Base-by-base conservation (phyloP, 1,140 invertebrate genomes). In the Tetragnatha versicolor region DNA sequence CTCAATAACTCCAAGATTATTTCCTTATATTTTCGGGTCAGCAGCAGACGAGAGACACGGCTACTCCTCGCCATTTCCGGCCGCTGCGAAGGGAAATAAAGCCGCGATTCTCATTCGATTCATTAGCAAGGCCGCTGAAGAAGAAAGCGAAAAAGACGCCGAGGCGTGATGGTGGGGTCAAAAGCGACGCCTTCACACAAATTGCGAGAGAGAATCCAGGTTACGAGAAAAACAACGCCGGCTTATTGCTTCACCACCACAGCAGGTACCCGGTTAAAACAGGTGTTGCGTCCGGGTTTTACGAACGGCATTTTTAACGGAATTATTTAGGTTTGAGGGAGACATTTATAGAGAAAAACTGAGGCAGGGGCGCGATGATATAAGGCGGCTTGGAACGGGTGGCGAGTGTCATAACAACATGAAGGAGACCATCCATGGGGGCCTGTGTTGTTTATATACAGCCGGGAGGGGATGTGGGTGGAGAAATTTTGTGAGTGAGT, bases 211-310 rank as follows among this genome's bases (percentile, higher is more conserved):
- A 27, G 66, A 53, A 69, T 69, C 66, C 66, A 69, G 66, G 66
- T 69, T 69, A 69, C 29, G 53, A 69, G 66, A 69, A 37, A 69
- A 58, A 58, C 35, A 58, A 33, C 20, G 35, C 39, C 39, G 17
- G 17, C 55, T 7, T 31, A 17, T 58, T 58, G n/a, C n/a, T n/a
- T n/a, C n/a, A 33, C 55, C 55, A 58, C 55, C 31, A 33, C 29
- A 58, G 35, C 31, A 58, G 55, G 14, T 58, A 58, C 55, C 17
- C 29, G 20, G n/a, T 27, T 27, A 66, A n/a, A n/a, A 47, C 63
- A 66, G 63, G 39, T 69, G n/a, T n/a, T n/a, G 66, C 66, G 66
- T 53, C 66, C 66, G 66, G 47, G 49, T 69, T 69, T n/a, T n/a
- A n/a, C n/a, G n/a, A n/a, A n/a, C n/a, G n/a, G n/a, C n/a, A n/a